Evolutionary conservation across 2,113 vertebrate genomes (phyloP).

Genomic region (Arvicanthis niloticus): DNA sequence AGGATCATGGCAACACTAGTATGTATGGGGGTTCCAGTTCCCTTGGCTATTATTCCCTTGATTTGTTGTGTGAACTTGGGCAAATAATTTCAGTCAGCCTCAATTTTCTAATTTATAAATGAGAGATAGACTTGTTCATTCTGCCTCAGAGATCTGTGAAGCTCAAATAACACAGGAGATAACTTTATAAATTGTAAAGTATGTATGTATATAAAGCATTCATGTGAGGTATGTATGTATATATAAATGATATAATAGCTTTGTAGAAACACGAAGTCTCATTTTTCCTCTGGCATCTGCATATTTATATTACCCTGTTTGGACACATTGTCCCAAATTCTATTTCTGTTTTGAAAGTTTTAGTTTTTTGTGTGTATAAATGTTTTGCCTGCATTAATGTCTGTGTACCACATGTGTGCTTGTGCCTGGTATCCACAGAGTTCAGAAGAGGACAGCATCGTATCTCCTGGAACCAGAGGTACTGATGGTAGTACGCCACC

Average conservation of each 20-base stretch:
- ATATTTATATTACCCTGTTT: not conserved
- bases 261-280: not conserved
- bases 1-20: not conserved
- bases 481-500: no score
- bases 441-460: no score
- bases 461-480: no score
- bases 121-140: not conserved
- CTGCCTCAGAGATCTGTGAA: not conserved
- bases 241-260: not conserved
- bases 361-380: not conserved
- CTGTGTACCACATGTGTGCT: not conserved
- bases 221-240: not conserved
- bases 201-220: not conserved
- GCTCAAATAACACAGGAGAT: not conserved
- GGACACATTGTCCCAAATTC: not conserved
- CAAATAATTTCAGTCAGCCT: not conserved
- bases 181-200: constrained; percentile 2
- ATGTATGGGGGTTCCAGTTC: not conserved
- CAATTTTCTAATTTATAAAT: constrained; percentile 5
- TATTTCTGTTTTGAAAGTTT: not conserved
- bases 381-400: not conserved
- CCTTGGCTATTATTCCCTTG: not conserved
- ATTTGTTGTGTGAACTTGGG: not conserved
- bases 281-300: not conserved
- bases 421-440: not conserved